These are phyloP conservation scores for Tenebrosternarchus preto DNA, from an alignment of 2,113 vertebrate species.

Conservation along the genomic window DNA sequence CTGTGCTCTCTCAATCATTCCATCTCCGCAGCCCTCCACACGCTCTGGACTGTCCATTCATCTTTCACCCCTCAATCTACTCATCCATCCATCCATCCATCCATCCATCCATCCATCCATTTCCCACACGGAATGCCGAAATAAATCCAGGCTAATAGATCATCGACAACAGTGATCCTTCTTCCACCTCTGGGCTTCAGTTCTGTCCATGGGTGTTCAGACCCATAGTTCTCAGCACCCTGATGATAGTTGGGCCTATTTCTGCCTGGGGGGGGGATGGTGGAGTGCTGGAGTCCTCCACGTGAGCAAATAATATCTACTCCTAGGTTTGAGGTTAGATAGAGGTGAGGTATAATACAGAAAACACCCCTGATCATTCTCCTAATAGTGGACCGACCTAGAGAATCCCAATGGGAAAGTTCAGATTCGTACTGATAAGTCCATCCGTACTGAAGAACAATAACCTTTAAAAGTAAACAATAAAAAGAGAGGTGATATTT, in stretches of 20 bases:
- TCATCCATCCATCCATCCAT: constrained; percentile 60
- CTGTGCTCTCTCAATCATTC: background rate
- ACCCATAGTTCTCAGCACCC: background rate
- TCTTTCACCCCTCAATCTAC: constrained; percentile 47
- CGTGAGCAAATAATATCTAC: background rate
- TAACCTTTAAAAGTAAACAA: background rate
- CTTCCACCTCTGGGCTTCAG: constrained; percentile 32
- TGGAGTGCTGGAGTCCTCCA: background rate
- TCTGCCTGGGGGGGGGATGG: background rate
- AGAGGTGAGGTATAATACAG: background rate
- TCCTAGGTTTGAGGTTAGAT: background rate
- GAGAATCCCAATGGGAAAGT: background rate
- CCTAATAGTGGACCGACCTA: background rate
- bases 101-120: constrained; percentile 63
- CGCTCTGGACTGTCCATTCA: constrained; percentile 28
- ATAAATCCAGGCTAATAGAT: constrained; percentile 78
- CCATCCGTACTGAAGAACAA: background rate
- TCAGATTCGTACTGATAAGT: background rate
- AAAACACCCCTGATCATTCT: background rate
- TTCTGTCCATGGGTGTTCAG: constrained; percentile 7
- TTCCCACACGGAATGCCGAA: constrained; percentile 66
- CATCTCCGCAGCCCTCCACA: constrained; percentile 14
- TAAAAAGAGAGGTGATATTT: background rate
- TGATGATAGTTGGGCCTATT: constrained; percentile 19
- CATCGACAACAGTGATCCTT: constrained; percentile 68